Evolutionary conservation across 2,797 vertebrate genomes (phyloP).

Genomic region (Graptemys geographica): DNA sequence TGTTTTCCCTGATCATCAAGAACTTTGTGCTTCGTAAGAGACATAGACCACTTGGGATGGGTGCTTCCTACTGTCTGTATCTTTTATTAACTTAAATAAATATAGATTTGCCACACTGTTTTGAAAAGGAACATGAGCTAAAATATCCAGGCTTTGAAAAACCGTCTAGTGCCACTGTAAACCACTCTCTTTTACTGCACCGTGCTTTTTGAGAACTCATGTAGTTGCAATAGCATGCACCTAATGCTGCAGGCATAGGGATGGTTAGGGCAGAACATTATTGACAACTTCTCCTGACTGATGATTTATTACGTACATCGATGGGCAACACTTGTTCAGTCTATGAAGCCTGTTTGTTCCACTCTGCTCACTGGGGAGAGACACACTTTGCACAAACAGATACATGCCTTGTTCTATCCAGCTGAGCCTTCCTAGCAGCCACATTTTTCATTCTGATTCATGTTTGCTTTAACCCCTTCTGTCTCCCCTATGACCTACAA

Average conservation of each 20-base stretch:
- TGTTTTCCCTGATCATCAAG: neutral
- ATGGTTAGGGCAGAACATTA: constrained; percentile 72
- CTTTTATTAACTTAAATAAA: neutral
- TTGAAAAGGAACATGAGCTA: constrained; percentile 38
- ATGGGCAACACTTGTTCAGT: constrained; percentile 72
- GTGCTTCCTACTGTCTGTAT: neutral
- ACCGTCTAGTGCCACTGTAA: constrained; percentile 57
- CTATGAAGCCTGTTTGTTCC: constrained; percentile 73
- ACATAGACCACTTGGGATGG: neutral
- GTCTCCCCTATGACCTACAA: constrained; percentile 38
- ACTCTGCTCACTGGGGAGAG: constrained; percentile 71
- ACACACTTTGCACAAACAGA: constrained; percentile 62
- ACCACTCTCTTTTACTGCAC: constrained; percentile 25
- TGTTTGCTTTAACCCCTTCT: neutral
- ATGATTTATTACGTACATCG: constrained; percentile 80
- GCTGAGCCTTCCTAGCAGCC: neutral
- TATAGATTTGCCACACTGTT: constrained; percentile 52
- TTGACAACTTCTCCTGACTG: constrained; percentile 79
- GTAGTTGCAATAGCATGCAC: constrained; percentile 69
- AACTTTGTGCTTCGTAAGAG: neutral
- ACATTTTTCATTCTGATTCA: constrained; percentile 26
- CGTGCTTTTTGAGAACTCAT: constrained; percentile 67
- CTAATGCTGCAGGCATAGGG: constrained; percentile 61
- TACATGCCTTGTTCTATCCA: constrained; percentile 32
- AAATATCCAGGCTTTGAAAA: constrained; percentile 63